These are phyloP conservation scores for Psittacula derbiana DNA, from an alignment of 2,797 vertebrate species.

Conservation along the genomic window DNA sequence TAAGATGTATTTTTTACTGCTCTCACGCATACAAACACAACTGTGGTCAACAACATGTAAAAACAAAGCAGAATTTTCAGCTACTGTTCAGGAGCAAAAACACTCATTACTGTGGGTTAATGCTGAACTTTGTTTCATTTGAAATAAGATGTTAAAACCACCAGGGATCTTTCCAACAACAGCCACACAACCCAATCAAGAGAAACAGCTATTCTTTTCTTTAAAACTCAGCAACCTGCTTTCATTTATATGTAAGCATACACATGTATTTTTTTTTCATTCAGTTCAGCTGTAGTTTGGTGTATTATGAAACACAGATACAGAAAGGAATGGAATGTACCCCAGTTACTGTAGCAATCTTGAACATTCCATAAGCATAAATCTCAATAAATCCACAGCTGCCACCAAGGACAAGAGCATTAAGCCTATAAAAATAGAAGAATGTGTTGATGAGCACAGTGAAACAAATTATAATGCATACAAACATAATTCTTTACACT, in stretches of 20 bases:
- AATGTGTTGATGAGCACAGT: background rate
- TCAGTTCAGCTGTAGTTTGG: background rate
- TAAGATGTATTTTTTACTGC: background rate
- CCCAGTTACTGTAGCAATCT: constrained; percentile 88
- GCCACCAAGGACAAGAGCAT: constrained; percentile 93
- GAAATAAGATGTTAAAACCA: background rate
- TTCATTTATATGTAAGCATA: background rate
- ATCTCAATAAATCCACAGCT: constrained; percentile 89
- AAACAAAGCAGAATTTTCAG: background rate
- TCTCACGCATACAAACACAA: background rate
- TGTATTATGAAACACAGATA: background rate
- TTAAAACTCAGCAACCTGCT: background rate
- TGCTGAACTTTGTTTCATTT: background rate
- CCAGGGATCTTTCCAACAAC: background rate
- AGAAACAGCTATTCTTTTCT: background rate
- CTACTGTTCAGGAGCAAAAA: background rate
- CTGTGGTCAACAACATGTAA: rapidly evolving
- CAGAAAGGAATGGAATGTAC: constrained; percentile 68
- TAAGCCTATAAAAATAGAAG: constrained; percentile 79
- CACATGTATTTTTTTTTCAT: background rate
- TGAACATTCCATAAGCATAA: constrained; percentile 98
- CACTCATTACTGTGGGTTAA: background rate
- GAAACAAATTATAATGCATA: background rate
- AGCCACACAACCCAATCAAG: background rate
- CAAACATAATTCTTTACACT: background rate